Evolutionary conservation across 92 coral and sea anemone genomes (phyloP).

Genomic region (Epizoanthus stellaris): DNA sequence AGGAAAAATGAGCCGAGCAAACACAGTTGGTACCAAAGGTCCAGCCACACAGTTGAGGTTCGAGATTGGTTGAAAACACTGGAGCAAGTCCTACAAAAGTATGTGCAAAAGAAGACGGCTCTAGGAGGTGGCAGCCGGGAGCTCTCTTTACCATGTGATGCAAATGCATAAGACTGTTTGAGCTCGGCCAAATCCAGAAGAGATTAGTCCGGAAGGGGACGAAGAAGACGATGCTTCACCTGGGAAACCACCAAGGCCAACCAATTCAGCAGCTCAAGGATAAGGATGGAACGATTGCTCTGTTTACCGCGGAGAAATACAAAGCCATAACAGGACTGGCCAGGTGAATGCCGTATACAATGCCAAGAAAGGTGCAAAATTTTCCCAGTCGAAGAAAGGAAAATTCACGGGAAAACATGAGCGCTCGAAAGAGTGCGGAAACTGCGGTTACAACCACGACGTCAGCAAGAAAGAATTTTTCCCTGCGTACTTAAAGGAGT

Average conservation of each 20-base stretch:
- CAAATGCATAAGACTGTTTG: background rate
- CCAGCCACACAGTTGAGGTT: slow-evolving; percentile 5
- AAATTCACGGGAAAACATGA: background rate
- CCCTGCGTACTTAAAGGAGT: background rate
- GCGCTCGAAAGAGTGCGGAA: background rate
- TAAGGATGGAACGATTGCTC: background rate
- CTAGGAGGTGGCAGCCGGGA: slow-evolving; percentile 31
- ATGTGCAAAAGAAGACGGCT: slow-evolving; percentile 23
- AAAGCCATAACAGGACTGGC: slow-evolving; percentile 16
- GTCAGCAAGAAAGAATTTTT: background rate
- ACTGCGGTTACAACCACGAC: slow-evolving; percentile 1
- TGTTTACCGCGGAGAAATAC: background rate
- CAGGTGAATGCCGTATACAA: background rate
- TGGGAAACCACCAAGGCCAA: slow-evolving; percentile 6
- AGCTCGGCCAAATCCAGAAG: slow-evolving; percentile 3
- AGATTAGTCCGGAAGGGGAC: background rate
- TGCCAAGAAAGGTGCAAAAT: background rate
- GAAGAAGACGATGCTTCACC: too few relatives aligned
- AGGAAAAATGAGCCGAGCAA: background rate
- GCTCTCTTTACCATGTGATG: slow-evolving; percentile 8
- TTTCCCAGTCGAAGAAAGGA: background rate
- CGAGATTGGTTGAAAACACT: slow-evolving; percentile 20
- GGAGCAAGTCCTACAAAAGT: slow-evolving; percentile 3
- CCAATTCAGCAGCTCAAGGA: background rate
- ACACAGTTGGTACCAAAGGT: background rate